Evolutionary conservation across 2,888 invertebrate genomes (phyloP), one percentile per base, ranked within the genome.

Genomic region (Nemapogon koenigi): DNA sequence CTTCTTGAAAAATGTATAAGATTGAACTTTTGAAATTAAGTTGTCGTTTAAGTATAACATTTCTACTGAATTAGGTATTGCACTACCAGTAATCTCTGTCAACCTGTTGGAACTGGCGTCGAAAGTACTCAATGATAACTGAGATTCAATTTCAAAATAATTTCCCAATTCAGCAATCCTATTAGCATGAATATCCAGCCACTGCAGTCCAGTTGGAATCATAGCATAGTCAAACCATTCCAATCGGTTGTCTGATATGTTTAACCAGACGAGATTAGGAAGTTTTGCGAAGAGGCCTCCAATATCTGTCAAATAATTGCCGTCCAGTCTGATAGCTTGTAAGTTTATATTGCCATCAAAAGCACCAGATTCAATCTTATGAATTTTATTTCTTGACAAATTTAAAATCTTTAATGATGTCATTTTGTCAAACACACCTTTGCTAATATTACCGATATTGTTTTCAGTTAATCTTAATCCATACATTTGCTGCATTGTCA

Each of bases 1-100:
- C 64, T 92, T 92, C 59, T 90, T 90, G 72, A 91, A 90, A 62
- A 92, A 92, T 7, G 91, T 90, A 55, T 91, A 91, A 10, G 91
- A 91, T 55, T 91, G 90, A 47, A 93, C 90, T 73, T 88, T 89
- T 6, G 87, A 84, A 46, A 93, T 91, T 35, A 85, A 73, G 68
- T 93, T 93, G 61, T 91, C 88, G 59, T 89, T 90, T 35, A 92
- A 73, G 55, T 88, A 89, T 32, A 91, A 67, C 63, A 88, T 83
- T 69, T 90, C 88, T 1, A 91, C 87, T 45, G 90, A 89, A 67
- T 90, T 90, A 0, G 92, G 92, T 60, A 92, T 88, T 27, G 90
- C 88, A 62, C 87, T 88, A 41, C 89, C 89, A 43, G 89, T 90
- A 48, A 92, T 88, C 78, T 91, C 90, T 30, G 87, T 87, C 49